phyloP scores from a whole-genome alignment of 2,888 invertebrate genomes.

The Drosophila subquinaria region DNA sequence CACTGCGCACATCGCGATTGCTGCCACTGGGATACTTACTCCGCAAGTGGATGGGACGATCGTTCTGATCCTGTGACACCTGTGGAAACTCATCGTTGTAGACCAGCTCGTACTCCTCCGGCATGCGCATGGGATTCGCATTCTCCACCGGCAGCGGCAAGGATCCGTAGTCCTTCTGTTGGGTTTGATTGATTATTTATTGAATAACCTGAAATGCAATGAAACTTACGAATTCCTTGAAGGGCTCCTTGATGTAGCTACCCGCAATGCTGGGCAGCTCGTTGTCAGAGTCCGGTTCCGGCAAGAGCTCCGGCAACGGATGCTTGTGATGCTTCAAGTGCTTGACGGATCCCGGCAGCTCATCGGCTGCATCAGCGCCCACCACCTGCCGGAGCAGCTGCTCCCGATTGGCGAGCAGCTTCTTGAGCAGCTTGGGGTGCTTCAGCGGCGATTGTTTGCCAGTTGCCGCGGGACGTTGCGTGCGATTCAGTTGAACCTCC shows the following conservation, averaged over 20 bases:
- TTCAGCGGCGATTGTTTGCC: slow-evolving; percentile 83
- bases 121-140: slow-evolving; percentile 61
- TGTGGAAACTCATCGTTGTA: slow-evolving; percentile 83
- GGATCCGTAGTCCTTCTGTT: slow-evolving; percentile 82
- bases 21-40: slow-evolving; percentile 83
- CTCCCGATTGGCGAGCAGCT: slow-evolving; percentile 81
- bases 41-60: slow-evolving; percentile 83
- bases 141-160: slow-evolving; percentile 53
- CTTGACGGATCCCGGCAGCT: slow-evolving; percentile 38
- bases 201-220: background rate
- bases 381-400: slow-evolving; percentile 76
- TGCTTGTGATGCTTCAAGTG: slow-evolving; percentile 67
- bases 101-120: slow-evolving; percentile 83
- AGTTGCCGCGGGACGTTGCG: slow-evolving; percentile 83
- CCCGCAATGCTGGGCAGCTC: slow-evolving; percentile 56
- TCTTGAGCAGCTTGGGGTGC: slow-evolving; percentile 85
- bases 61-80: slow-evolving; percentile 65
- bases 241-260: slow-evolving; percentile 48
- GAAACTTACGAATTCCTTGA: slow-evolving; percentile 74
- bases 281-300: slow-evolving; percentile 61
- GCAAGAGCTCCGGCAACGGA: slow-evolving; percentile 70
- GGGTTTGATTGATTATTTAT: background rate
- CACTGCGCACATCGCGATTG: slow-evolving; percentile 85
- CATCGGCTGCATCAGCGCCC: slow-evolving; percentile 30
- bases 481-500: slow-evolving; percentile 84